Evolutionary conservation across 2,113 vertebrate genomes (phyloP).

Genomic region (Rafetus swinhoei): DNA sequence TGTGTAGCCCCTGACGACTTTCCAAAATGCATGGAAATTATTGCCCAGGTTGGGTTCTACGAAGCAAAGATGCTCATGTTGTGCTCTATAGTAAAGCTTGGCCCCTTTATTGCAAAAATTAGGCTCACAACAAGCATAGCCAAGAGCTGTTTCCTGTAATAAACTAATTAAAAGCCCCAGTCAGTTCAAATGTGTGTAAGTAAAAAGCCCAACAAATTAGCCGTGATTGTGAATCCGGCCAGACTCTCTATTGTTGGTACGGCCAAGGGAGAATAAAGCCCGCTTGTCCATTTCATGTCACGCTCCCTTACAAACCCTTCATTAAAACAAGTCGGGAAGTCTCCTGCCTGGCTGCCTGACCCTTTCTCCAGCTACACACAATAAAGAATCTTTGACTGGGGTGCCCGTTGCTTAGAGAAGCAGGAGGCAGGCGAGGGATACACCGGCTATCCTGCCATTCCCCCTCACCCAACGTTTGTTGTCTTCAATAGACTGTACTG

Average conservation of each 20-base stretch:
- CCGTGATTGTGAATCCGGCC: neutral
- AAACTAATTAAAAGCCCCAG: conserved; percentile 11
- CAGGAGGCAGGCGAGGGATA: neutral
- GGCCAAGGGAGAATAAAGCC: conserved; percentile 4
- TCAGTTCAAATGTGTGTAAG: neutral
- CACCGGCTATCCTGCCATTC: neutral
- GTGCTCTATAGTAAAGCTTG: neutral
- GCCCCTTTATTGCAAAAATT: neutral
- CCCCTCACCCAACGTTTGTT: neutral
- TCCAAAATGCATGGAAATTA: too few species aligned
- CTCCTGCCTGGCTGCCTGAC: neutral
- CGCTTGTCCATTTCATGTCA: conserved; percentile 18
- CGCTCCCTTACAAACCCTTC: neutral
- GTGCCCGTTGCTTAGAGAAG: neutral
- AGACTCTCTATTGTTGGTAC: conserved; percentile 22
- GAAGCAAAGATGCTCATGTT: neutral
- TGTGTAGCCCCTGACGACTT: too few species aligned
- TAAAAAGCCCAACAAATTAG: neutral
- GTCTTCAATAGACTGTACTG: neutral
- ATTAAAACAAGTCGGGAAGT: neutral
- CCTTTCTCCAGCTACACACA: neutral
- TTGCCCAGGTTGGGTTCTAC: neutral
- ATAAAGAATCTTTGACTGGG: neutral
- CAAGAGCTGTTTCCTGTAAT: neutral
- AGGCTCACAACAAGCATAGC: neutral